These are phyloP conservation scores for Chinchilla lanigera DNA, from an alignment of 2,113 vertebrate genomes.

Conservation along the genomic window DNA sequence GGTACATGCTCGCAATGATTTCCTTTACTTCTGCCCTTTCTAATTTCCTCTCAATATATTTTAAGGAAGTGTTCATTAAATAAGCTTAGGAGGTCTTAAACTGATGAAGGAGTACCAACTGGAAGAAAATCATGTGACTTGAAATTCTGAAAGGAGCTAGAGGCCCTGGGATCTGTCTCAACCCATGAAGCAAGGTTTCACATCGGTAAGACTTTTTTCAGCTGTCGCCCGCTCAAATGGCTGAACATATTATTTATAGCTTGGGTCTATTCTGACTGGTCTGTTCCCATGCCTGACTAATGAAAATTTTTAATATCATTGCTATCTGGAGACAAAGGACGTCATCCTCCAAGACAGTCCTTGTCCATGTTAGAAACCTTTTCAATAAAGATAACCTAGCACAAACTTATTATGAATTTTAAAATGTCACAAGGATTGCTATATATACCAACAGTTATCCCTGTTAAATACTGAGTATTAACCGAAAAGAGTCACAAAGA, in stretches of 20 bases:
- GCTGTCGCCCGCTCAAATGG: background rate
- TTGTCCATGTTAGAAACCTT: conserved; percentile 36
- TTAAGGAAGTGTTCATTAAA: background rate
- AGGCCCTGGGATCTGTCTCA: background rate
- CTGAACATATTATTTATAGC: background rate
- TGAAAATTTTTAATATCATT: conserved; percentile 51
- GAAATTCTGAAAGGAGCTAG: background rate
- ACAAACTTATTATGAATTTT: conserved; percentile 54
- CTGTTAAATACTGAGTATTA: too few species aligned
- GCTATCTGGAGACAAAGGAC: background rate
- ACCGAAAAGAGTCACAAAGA: conserved; percentile 37
- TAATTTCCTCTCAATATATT: background rate
- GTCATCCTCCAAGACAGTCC: conserved; percentile 16
- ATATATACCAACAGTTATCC: too few species aligned
- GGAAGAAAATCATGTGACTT: background rate
- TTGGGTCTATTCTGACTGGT: background rate
- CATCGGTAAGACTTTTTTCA: background rate
- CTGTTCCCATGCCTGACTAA: background rate
- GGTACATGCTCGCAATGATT: conserved; percentile 28
- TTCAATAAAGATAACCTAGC: conserved; percentile 59
- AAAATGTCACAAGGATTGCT: conserved; percentile 24
- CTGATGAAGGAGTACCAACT: background rate
- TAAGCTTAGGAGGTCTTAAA: background rate
- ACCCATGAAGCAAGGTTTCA: background rate
- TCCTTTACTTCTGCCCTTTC: conserved; percentile 1